Evolutionary conservation across 2,113 vertebrate species (phyloP).

Genomic region (Tauraco erythrolophus): DNA sequence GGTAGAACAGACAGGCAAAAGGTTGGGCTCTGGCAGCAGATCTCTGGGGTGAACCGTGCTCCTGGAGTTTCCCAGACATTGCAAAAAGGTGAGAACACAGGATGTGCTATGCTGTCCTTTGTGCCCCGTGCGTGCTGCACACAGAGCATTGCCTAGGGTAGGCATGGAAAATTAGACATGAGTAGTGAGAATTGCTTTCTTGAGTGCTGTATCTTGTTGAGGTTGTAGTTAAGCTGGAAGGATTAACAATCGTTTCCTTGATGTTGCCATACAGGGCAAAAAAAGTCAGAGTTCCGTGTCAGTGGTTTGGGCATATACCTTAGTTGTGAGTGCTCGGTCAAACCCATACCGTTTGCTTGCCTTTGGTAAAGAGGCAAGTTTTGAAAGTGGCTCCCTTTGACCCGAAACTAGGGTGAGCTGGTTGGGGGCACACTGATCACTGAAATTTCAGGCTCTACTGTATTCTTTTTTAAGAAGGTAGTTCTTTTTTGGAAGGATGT

Average conservation of each 20-base stretch:
- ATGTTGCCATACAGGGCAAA: background rate
- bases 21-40: background rate
- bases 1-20: background rate
- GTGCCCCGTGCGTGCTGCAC: fast-evolving
- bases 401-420: background rate
- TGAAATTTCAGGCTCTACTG: background rate
- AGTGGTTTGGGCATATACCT: background rate
- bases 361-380: background rate
- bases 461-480: background rate
- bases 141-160: background rate
- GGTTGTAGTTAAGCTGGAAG: background rate
- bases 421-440: background rate
- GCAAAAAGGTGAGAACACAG: background rate
- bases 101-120: background rate
- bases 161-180: background rate
- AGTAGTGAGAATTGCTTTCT: background rate
- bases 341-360: background rate
- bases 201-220: background rate
- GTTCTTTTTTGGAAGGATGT: background rate
- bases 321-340: background rate
- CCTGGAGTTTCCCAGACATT: background rate
- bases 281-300: background rate
- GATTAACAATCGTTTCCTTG: background rate
- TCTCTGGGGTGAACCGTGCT: background rate
- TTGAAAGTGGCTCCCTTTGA: background rate